Percentiles rank a stretch among this genome's conserved stretches.
These are phyloP conservation scores for Chelonia mydas DNA, from an alignment of 2,797 vertebrate genomes.

Conservation along the genomic window DNA sequence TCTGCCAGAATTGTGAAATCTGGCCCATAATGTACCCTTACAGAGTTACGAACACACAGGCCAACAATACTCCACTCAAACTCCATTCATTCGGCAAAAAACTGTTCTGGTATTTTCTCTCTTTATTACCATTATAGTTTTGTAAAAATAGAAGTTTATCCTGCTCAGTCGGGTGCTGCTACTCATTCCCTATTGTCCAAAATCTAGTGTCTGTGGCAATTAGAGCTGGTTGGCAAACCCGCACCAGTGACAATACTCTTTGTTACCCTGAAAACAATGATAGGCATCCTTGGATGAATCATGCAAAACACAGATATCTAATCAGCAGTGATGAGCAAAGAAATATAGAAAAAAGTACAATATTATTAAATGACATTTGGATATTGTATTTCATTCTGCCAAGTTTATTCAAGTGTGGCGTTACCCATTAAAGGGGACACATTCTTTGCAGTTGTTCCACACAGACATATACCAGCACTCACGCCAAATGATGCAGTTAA, in stretches of 20 bases:
- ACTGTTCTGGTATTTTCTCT: background rate
- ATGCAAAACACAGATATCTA: conserved; percentile 66
- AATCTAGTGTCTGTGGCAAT: conserved; percentile 58
- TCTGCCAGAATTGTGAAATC: background rate
- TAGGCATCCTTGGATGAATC: conserved; percentile 49
- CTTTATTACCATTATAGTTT: background rate
- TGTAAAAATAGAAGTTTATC: conserved; percentile 44
- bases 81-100: background rate
- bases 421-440: conserved; percentile 10
- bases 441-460: background rate
- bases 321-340: conserved; percentile 35
- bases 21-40: background rate
- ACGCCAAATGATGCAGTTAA: too few species aligned
- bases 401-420: conserved; percentile 12
- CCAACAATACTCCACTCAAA: background rate
- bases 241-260: conserved; percentile 48
- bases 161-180: conserved; percentile 42
- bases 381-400: conserved; percentile 47
- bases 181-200: conserved; percentile 25
- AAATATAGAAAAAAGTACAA: conserved; percentile 58
- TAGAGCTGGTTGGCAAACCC: conserved; percentile 44
- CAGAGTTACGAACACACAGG: background rate
- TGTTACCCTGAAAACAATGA: conserved; percentile 64
- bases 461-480: conserved; percentile 8
- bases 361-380: conserved; percentile 56